Evolutionary conservation across 1,140 invertebrate species (phyloP).

Genomic region (Saccostrea cuccullata): DNA sequence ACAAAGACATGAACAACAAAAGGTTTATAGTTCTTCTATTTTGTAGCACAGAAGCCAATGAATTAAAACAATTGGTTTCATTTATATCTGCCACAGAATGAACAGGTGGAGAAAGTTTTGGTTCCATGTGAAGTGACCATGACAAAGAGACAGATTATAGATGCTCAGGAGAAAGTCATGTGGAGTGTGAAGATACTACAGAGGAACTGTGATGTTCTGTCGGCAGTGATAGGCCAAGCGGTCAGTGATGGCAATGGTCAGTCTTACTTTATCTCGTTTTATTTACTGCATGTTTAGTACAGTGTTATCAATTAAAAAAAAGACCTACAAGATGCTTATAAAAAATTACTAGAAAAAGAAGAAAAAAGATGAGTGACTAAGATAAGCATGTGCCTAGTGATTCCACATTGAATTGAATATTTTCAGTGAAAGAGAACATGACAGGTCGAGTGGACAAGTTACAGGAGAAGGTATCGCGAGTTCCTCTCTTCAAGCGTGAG

Average conservation of each 20-base stretch:
- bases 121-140: constrained; percentile 6
- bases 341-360: too few species aligned
- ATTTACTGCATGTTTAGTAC: background rate
- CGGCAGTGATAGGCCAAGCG: background rate
- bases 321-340: too few species aligned
- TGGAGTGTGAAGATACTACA: background rate
- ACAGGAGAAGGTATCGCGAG: background rate
- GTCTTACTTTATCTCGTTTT: background rate
- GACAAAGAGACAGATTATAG: background rate
- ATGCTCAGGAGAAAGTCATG: background rate
- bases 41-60: too few species aligned
- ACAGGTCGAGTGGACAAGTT: constrained; percentile 26
- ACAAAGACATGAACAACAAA: too few species aligned
- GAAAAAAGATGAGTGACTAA: background rate
- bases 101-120: background rate
- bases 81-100: background rate
- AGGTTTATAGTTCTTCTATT: too few species aligned
- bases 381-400: background rate
- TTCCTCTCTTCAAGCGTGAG: constrained; percentile 7
- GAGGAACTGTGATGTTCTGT: constrained; percentile 19
- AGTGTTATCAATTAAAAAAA: background rate
- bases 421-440: background rate
- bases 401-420: background rate
- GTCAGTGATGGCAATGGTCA: background rate
- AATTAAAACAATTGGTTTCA: too few species aligned